Percentiles rank a stretch among this genome's conserved stretches.
Evolutionary conservation across 2,113 vertebrate species (phyloP).

Genomic region (Prietella phreatophila): DNA sequence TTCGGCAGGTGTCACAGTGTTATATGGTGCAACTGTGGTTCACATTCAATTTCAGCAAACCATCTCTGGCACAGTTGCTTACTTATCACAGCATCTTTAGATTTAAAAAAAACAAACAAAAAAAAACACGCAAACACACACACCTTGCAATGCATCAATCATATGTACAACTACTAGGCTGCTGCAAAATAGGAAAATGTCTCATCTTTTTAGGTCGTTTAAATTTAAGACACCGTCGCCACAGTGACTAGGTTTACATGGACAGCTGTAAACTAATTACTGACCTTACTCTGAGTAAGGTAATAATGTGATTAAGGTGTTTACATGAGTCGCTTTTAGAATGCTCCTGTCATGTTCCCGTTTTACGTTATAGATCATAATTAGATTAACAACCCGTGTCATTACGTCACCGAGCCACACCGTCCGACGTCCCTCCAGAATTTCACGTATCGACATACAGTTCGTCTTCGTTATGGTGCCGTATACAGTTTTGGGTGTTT

Average conservation of each 20-base stretch:
- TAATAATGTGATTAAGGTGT: no score
- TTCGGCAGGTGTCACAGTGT: neutral
- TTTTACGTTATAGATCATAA: no score
- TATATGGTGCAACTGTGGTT: slow-evolving; percentile 9
- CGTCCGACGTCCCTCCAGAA: no score
- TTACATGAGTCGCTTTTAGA: no score
- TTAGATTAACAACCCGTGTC: no score
- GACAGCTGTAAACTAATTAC: no score
- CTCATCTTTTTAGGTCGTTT: neutral
- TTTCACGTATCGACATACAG: no score
- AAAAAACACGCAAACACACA: neutral
- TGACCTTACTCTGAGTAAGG: no score
- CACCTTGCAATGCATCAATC: neutral
- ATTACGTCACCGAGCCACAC: no score
- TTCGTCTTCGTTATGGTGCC: no score
- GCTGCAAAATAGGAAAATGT: neutral
- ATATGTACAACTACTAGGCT: neutral
- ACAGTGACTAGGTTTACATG: neutral
- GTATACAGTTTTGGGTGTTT: no score
- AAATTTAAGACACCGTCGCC: neutral
- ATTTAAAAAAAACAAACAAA: neutral
- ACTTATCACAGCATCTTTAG: neutral
- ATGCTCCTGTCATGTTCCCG: no score
- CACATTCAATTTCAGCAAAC: neutral
- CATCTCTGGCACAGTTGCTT: neutral